Evolutionary conservation across 2,797 vertebrate species (phyloP).

Genomic region (Scyliorhinus canicula): DNA sequence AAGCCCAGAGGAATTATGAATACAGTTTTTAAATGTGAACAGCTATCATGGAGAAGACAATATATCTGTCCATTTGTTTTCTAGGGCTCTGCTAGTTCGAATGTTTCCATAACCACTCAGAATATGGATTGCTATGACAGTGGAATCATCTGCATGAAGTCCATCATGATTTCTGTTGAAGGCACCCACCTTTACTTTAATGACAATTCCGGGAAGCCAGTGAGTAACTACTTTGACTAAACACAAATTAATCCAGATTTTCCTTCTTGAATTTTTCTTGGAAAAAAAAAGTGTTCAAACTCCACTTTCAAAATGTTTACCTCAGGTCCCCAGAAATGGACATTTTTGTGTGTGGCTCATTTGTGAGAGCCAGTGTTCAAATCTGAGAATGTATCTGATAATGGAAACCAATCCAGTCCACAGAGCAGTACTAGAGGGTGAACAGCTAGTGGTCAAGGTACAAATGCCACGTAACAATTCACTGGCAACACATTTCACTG

Average conservation of each 20-base stretch:
- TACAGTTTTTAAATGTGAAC: not conserved
- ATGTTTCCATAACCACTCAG: slow-evolving; percentile 84
- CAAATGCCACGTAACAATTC: not conserved
- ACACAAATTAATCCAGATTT: slow-evolving; percentile 37
- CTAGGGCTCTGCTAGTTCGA: slow-evolving; percentile 77
- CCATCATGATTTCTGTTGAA: slow-evolving; percentile 83
- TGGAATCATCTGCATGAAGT: slow-evolving; percentile 92
- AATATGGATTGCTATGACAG: slow-evolving; percentile 99
- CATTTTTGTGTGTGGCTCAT: not conserved
- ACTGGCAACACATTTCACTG: not conserved
- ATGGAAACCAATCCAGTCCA: not conserved
- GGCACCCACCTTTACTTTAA: slow-evolving; percentile 87
- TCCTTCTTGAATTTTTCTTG: slow-evolving; percentile 42
- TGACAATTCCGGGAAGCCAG: slow-evolving; percentile 81
- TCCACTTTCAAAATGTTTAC: not conserved
- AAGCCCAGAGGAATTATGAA: not conserved
- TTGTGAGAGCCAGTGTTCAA: too few species aligned
- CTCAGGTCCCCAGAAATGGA: not conserved
- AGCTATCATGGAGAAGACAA: not conserved
- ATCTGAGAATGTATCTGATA: not conserved
- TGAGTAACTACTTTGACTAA: slow-evolving; percentile 53
- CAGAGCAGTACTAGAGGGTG: not conserved
- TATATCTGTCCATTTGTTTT: slow-evolving; percentile 42
- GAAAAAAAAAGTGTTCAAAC: not conserved
- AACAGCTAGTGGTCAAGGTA: not conserved